These are phyloP conservation scores for Platygyra sinensis DNA, from an alignment of 64 coral and sea anemone species.

Conservation along the genomic window DNA sequence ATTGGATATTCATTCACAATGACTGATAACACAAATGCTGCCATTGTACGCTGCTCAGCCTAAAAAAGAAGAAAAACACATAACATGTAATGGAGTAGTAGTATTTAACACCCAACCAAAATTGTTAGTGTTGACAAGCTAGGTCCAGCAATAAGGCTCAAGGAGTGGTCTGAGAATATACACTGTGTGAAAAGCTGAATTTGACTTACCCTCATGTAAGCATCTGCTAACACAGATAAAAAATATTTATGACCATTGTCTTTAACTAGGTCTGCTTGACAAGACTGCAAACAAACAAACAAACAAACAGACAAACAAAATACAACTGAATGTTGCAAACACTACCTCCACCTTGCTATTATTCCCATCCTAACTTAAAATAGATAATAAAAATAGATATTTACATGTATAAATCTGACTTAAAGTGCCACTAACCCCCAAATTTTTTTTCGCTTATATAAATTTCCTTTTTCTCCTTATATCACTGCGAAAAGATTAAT, in stretches of 20 bases:
- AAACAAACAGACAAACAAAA: too few relatives aligned
- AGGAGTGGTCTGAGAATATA: not conserved
- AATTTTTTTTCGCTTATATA: too few relatives aligned
- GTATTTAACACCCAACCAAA: too few relatives aligned
- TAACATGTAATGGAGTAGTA: too few relatives aligned
- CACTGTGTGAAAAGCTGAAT: not conserved
- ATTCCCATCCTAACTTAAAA: too few relatives aligned
- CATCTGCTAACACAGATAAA: slow-evolving; percentile 93
- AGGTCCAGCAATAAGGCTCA: too few relatives aligned
- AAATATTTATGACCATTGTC: slow-evolving; percentile 99
- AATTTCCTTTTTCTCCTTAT: too few relatives aligned
- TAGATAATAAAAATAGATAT: too few relatives aligned
- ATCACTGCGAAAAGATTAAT: too few relatives aligned
- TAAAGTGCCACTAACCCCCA: too few relatives aligned
- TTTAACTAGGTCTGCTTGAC: slow-evolving; percentile 97
- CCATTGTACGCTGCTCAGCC: slow-evolving; percentile 98
- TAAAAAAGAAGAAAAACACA: slow-evolving; percentile 9
- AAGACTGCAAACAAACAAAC: slow-evolving; percentile 66
- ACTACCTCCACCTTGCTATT: not conserved
- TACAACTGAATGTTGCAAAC: not conserved
- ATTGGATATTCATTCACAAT: slow-evolving; percentile 88
- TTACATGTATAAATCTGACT: too few relatives aligned
- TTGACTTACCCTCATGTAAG: slow-evolving; percentile 82
- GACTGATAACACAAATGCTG: slow-evolving; percentile 91
- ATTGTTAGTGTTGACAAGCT: too few relatives aligned